These are phyloP conservation scores for Dreissena polymorpha DNA, from an alignment of 1,140 invertebrate genomes.

Conservation along the genomic window DNA sequence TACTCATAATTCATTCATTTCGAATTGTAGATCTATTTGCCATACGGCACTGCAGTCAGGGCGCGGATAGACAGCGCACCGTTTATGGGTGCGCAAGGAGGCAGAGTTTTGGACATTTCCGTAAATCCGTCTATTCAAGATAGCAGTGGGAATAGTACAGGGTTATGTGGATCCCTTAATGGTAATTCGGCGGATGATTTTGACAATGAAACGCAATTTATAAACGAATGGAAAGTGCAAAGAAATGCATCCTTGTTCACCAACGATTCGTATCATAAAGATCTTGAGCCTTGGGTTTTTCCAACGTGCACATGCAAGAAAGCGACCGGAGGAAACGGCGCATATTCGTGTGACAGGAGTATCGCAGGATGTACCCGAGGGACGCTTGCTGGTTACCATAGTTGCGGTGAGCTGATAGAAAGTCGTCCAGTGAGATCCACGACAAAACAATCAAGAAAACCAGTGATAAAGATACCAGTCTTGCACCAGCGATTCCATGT, in stretches of 20 bases:
- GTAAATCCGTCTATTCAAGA: slow-evolving; percentile 23
- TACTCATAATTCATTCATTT: not conserved
- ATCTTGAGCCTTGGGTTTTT: slow-evolving; percentile 22
- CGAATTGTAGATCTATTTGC: slow-evolving; percentile 35
- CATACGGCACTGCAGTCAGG: slow-evolving; percentile 26
- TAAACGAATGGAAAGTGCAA: slow-evolving; percentile 12
- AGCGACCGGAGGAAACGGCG: not conserved
- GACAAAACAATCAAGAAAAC: too few relatives aligned
- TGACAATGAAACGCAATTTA: slow-evolving; percentile 19
- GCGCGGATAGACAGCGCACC: slow-evolving; percentile 32
- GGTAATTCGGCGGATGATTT: slow-evolving; percentile 21
- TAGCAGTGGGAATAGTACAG: slow-evolving; percentile 20
- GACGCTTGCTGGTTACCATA: slow-evolving; percentile 16
- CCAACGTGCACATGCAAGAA: slow-evolving; percentile 9
- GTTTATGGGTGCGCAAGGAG: slow-evolving; percentile 24
- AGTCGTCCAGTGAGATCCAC: slow-evolving; percentile 8
- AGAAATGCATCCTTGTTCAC: not conserved
- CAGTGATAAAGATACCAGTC: too few relatives aligned
- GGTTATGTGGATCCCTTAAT: slow-evolving; percentile 37
- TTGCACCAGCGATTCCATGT: too few relatives aligned
- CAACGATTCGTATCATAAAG: not conserved
- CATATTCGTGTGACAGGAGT: slow-evolving; percentile 12
- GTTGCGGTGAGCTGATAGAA: slow-evolving; percentile 22
- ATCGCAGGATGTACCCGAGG: slow-evolving; percentile 8
- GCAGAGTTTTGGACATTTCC: slow-evolving; percentile 28